Base-by-base conservation (phyloP, 2,888 invertebrate genomes). In the Polydrusus pterygomalis region DNA sequence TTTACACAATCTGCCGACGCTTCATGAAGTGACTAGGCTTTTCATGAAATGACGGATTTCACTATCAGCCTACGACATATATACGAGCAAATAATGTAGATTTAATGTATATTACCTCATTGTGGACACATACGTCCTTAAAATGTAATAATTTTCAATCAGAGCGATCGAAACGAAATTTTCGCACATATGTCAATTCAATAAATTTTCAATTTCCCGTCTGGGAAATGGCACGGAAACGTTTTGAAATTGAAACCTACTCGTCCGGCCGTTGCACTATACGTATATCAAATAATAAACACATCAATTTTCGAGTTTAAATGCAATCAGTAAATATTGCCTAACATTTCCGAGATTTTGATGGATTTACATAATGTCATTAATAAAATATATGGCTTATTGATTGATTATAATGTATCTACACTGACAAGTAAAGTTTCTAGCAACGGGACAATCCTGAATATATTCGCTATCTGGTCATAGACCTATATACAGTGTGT, bases 201-300 rank as follows among this genome's bases (percentile, higher is more conserved):
- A 60, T 60, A 60, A 60, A 60, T 60, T 60, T 60, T 60, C 58
- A 60, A 60, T 60, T 60, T 60, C 58, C 58, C 18, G 34, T 38
- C 18, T 38, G 58, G n/a, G 38, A 60, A 60, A 60, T 60, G 40
- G 58, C 25, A 60, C 58, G 58, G 58, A 60, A 60, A 60, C 38
- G 18, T 60, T 60, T 60, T 60, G 58, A 60, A 60, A 60, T 60
- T 60, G 58, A 60, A 60, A 60, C 58, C 58, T 18, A 34, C 15
- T 17, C 58, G 58, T 40, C 38, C 38, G 38, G 17, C 3, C 58
- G 58, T 17, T 9, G 34, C 17, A 15, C 58, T 2, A n/a, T n/a
- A 60, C 17, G 7, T 60, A 38, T n/a, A 13, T 60, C 58, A 60
- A 60, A 60, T 60, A 60, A 40, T 60, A 60, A 60, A 38, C 38